Percentiles rank a stretch among this genome's conserved stretches.
Evolutionary conservation across 1,140 invertebrate species (phyloP).

Genomic region (Ditylenchus dipsaci): DNA sequence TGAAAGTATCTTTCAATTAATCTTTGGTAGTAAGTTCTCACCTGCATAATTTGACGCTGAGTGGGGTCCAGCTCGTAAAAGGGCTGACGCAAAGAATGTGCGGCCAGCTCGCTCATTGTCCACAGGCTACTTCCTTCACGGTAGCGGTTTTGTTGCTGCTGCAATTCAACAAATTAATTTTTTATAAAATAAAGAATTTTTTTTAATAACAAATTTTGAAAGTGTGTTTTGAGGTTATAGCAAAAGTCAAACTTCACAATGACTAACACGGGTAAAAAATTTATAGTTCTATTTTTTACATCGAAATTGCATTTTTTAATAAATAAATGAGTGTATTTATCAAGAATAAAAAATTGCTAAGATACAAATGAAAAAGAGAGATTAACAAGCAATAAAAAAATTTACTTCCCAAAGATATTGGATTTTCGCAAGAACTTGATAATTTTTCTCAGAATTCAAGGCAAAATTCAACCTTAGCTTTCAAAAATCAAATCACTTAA

Average conservation of each 20-base stretch:
- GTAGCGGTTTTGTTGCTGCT: conserved; percentile 46
- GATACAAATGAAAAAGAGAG: neutral
- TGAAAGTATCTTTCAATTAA: too few species aligned
- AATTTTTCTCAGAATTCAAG: too few species aligned
- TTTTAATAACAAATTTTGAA: neutral
- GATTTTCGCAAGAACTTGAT: too few species aligned
- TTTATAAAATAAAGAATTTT: neutral
- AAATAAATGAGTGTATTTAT: too few species aligned
- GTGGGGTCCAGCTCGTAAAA: conserved; percentile 68
- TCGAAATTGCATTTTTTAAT: too few species aligned
- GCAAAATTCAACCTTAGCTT: too few species aligned
- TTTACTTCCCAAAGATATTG: neutral
- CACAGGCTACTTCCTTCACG: conserved; percentile 34
- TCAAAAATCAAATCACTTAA: too few species aligned
- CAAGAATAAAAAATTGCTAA: neutral
- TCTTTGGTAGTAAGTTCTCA: too few species aligned
- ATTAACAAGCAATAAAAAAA: neutral
- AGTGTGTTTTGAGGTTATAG: neutral
- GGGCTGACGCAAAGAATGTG: conserved; percentile 23
- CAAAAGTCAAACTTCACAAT: too few species aligned
- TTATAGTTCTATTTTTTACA: conserved; percentile 1
- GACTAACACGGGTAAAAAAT: neutral
- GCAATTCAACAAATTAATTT: too few species aligned
- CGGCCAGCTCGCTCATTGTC: conserved; percentile 45
- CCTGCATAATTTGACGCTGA: conserved; percentile 76